phyloP scores from a whole-genome alignment of 2,888 invertebrate species.

The Morpho deidamia region DNA sequence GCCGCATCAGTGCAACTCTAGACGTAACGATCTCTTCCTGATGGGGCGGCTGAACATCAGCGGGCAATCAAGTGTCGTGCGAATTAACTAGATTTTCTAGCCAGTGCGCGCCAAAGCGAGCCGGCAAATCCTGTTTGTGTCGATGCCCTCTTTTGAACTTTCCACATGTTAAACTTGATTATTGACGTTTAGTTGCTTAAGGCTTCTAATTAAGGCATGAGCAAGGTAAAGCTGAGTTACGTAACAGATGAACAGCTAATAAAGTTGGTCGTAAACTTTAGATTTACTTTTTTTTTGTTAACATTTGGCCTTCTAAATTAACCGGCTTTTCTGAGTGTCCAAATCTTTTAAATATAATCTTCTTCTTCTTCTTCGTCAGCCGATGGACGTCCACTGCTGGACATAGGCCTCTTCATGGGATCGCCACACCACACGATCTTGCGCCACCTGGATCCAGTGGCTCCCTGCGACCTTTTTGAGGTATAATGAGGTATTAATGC shows the following conservation, averaged over 20 bases:
- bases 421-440: no score
- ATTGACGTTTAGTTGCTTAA: conserved; percentile 53
- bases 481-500: no score
- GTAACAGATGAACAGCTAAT: conserved; percentile 34
- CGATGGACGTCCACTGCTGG: no score
- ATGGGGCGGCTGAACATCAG: conserved; percentile 12
- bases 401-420: no score
- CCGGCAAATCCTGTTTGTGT: conserved; percentile 33
- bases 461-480: no score
- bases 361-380: no score
- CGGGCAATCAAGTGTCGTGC: conserved; percentile 46
- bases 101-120: conserved; percentile 51
- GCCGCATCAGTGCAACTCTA: not conserved
- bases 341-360: no score
- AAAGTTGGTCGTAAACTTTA: not conserved
- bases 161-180: conserved; percentile 70
- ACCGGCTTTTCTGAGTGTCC: no score
- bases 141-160: conserved; percentile 66
- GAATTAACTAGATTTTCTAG: conserved; percentile 56
- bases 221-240: conserved; percentile 37
- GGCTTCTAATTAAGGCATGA: conserved; percentile 27
- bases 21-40: conserved; percentile 16
- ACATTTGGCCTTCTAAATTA: no score
- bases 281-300: not conserved
- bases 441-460: no score